phyloP scores from a whole-genome alignment of 2,888 invertebrate species.

The Cyclophora punctaria region DNA sequence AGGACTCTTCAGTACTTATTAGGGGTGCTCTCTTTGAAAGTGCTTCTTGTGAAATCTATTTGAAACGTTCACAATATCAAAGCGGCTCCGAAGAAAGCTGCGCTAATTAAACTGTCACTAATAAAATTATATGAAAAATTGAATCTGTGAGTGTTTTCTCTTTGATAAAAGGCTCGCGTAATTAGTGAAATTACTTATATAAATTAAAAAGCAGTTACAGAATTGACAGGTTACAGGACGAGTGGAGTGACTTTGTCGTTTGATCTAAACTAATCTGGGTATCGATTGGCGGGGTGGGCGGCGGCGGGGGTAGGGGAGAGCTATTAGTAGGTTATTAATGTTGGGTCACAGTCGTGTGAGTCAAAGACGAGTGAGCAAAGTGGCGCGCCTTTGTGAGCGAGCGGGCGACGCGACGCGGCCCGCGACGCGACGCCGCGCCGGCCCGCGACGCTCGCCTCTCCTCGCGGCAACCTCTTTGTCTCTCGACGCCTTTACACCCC shows the following conservation, averaged over 20 bases:
- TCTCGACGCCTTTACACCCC: slow-evolving; percentile 44
- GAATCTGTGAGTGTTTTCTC: slow-evolving; percentile 52
- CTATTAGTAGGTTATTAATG: slow-evolving; percentile 68
- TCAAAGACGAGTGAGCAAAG: slow-evolving; percentile 66
- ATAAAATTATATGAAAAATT: slow-evolving; percentile 72
- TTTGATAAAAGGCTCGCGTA: slow-evolving; percentile 39
- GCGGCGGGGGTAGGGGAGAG: slow-evolving; percentile 20
- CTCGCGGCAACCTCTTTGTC: slow-evolving; percentile 60
- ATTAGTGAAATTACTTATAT: slow-evolving; percentile 15
- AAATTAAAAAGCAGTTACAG: slow-evolving; percentile 7
- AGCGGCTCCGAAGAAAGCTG: slow-evolving; percentile 67
- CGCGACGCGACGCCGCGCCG: slow-evolving; percentile 25
- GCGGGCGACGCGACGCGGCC: neutral
- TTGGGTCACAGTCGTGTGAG: slow-evolving; percentile 55
- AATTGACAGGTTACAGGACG: slow-evolving; percentile 7
- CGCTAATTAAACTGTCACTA: slow-evolving; percentile 74
- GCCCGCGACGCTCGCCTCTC: slow-evolving; percentile 33
- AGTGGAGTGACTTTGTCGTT: slow-evolving; percentile 5
- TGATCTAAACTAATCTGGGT: slow-evolving; percentile 10
- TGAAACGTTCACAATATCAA: slow-evolving; percentile 72
- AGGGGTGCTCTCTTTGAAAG: slow-evolving; percentile 74
- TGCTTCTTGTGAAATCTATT: slow-evolving; percentile 74
- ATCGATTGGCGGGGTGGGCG: slow-evolving; percentile 10
- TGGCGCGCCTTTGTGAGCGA: slow-evolving; percentile 58
- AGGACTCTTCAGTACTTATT: slow-evolving; percentile 76